These are phyloP conservation scores for Kradibia gibbosae DNA, from an alignment of 1,140 invertebrate genomes.

Conservation along the genomic window DNA sequence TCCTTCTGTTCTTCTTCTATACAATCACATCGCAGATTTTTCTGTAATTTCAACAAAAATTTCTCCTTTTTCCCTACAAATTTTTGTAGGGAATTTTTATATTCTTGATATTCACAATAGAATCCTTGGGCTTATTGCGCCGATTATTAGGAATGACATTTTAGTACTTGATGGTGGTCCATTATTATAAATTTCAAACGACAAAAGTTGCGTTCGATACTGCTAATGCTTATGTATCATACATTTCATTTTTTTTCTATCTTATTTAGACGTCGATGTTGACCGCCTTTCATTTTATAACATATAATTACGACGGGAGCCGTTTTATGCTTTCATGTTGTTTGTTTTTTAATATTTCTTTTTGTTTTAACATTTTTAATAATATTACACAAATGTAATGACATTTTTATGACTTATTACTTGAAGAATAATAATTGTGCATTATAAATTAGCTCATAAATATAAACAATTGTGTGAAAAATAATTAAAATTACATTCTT, in stretches of 20 bases:
- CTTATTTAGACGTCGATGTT: not conserved
- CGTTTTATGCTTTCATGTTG: not conserved
- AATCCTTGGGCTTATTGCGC: not conserved
- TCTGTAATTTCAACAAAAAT: conserved; percentile 1
- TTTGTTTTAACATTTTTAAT: not conserved
- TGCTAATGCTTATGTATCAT: too few species aligned
- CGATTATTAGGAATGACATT: not conserved
- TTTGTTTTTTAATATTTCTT: not conserved
- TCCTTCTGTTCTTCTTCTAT: conserved; percentile 48
- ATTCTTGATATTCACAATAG: not conserved
- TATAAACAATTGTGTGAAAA: not conserved
- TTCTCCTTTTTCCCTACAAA: not conserved
- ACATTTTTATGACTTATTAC: not conserved
- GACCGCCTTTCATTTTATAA: too few species aligned
- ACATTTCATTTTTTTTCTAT: not conserved
- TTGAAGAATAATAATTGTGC: not conserved
- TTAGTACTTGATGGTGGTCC: not conserved
- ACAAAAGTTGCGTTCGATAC: not conserved
- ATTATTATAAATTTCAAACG: not conserved
- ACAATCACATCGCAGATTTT: conserved; percentile 18
- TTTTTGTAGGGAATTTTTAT: not conserved
- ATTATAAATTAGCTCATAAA: not conserved
- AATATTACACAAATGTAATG: not conserved
- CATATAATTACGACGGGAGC: not conserved
- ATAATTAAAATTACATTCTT: not conserved